phyloP scores from a whole-genome alignment of 2,797 vertebrate species.

The Tamandua tetradactyla region DNA sequence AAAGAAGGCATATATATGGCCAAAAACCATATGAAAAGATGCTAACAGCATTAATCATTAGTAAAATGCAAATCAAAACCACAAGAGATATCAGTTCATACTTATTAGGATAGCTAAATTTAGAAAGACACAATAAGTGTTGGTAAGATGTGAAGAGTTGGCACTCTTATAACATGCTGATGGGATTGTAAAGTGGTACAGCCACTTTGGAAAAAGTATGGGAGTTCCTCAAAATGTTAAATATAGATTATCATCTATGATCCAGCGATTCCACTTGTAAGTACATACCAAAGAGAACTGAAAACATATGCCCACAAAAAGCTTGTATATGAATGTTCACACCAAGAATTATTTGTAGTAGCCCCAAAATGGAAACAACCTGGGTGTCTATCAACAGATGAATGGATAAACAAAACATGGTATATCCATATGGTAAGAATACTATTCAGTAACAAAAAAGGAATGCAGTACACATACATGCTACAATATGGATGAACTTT shows the following conservation, averaged over 20 bases:
- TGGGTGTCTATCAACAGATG: background rate
- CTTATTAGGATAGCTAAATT: background rate
- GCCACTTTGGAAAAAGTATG: background rate
- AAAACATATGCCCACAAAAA: constrained; percentile 1
- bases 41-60: constrained; percentile 25
- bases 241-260: background rate
- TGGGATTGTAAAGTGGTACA: background rate
- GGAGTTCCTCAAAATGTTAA: too few species aligned
- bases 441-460: background rate
- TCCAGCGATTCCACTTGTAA: background rate
- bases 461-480: background rate
- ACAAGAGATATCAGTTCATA: background rate
- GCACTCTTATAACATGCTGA: background rate
- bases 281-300: background rate
- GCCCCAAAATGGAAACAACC: background rate
- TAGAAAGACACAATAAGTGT: background rate
- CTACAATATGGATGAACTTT: background rate
- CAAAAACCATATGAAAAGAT: background rate
- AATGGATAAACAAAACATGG: background rate
- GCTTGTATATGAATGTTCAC: background rate
- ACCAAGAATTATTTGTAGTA: constrained; percentile 6
- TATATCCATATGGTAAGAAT: background rate
- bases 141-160: background rate
- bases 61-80: constrained; percentile 39
- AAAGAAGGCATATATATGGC: too few species aligned